Percentiles rank a stretch among this genome's conserved stretches.
Evolutionary conservation across 1,140 invertebrate genomes (phyloP).

Genomic region (Drosophila chauvacae): DNA sequence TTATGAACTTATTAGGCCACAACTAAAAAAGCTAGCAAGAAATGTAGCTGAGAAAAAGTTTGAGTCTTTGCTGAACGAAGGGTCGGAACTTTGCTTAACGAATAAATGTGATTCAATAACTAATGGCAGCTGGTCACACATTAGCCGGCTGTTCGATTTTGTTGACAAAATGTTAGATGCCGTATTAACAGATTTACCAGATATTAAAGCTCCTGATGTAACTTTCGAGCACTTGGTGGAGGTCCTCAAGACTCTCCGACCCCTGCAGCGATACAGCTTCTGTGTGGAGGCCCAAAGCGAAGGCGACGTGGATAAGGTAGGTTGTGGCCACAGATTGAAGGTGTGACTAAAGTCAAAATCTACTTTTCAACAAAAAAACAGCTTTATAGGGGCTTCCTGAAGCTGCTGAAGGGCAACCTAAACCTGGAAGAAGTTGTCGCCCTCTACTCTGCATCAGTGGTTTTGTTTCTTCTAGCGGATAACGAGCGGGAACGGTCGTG

Average conservation of each 20-base stretch:
- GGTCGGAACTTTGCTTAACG: no score
- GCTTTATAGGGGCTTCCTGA: slow-evolving; percentile 30
- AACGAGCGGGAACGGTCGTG: neutral
- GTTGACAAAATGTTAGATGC: slow-evolving; percentile 27
- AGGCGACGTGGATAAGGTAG: slow-evolving; percentile 27
- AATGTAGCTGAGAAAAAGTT: no score
- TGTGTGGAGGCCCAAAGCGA: slow-evolving; percentile 11
- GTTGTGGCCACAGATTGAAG: neutral
- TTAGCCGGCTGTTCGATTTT: slow-evolving; percentile 4
- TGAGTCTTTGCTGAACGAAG: no score
- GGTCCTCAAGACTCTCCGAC: slow-evolving; percentile 1
- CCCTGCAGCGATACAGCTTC: slow-evolving; percentile 24
- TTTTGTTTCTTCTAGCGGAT: slow-evolving; percentile 35
- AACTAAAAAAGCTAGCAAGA: no score
- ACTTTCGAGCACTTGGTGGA: slow-evolving; percentile 10
- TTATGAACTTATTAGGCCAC: no score
- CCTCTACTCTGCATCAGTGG: slow-evolving; percentile 38
- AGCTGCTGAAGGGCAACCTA: slow-evolving; percentile 29
- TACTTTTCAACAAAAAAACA: slow-evolving; percentile 3
- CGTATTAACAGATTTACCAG: slow-evolving; percentile 1
- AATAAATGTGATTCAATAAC: no score
- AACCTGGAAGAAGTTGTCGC: slow-evolving; percentile 51
- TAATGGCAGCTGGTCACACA: slow-evolving; percentile 9
- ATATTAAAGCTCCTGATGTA: slow-evolving; percentile 22
- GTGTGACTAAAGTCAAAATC: neutral